phyloP scores from a whole-genome alignment of 2,113 vertebrate species.

The Cyphomyrus plagiostoma region DNA sequence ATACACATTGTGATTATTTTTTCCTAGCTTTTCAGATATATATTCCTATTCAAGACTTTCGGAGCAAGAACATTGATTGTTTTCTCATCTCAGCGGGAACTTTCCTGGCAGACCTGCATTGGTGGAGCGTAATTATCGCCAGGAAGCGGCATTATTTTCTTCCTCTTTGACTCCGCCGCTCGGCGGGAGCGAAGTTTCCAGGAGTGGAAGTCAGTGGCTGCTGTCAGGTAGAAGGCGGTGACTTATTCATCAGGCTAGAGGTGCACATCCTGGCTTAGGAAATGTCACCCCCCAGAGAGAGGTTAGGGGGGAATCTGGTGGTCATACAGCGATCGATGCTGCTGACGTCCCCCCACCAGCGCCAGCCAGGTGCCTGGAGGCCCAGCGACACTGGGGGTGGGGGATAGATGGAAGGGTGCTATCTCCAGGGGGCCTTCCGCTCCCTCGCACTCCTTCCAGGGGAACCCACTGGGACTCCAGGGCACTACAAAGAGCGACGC shows the following conservation, averaged over 20 bases:
- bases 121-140: conserved; percentile 23
- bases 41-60: not conserved
- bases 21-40: not conserved
- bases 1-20: not conserved
- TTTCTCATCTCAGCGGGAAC: conserved; percentile 2
- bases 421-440: not conserved
- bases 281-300: conserved; percentile 51
- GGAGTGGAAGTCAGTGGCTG: conserved; percentile 17
- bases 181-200: not conserved
- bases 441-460: not conserved
- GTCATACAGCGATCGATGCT: conserved; percentile 13
- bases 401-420: not conserved
- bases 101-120: not conserved
- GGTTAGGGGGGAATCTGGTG: conserved; percentile 29
- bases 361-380: not conserved
- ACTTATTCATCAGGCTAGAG: conserved; percentile 32
- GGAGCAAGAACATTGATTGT: conserved; percentile 4
- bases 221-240: conserved; percentile 29
- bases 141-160: conserved; percentile 32
- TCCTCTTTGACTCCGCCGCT: not conserved
- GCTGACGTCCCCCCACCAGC: not conserved
- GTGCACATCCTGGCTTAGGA: conserved; percentile 35
- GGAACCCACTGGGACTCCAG: not conserved
- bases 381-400: not conserved
- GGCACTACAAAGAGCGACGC: not conserved